Evolutionary conservation across 2,888 invertebrate species (phyloP), one percentile per base, ranked within the genome.

Genomic region (Seira musarum): DNA sequence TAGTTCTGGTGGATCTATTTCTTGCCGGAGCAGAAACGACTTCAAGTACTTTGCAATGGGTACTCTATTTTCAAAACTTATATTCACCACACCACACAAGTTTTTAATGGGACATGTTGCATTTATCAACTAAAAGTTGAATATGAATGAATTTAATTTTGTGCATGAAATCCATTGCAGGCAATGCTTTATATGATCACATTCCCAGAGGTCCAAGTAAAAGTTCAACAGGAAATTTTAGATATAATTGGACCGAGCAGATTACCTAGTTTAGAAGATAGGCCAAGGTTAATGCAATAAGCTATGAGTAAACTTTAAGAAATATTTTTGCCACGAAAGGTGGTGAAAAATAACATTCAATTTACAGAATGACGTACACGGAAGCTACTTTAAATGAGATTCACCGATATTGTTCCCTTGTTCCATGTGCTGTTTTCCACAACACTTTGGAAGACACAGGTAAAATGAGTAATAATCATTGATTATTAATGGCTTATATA

Each of bases 301-400:
- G 15, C 8, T 30, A 40, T 8, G 21, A 67, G 2, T n/a, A 1
- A 22, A 21, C 24, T 21, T 10, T n/a, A n/a, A n/a, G n/a, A n/a
- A n/a, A n/a, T 19, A 70, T 15, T 61, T 30, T 30, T 30, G 2
- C 8, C 30, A 30, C 8, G 2, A 30, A 8, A n/a, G n/a, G 24
- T 21, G 1, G 35, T 61, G 35, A 15, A 21, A 35, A 61, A 61
- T 61, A 13, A 65, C 5, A 30, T 5, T 63, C n/a, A 25, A 17
- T 19, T 67, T 74, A 13, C 67, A 85, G 85, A 15, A 79, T 88
- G 85, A 85, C 87, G 6, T 88, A 87, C 84, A 85, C 86, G 49
- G 87, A 87, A 40, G 88, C 88, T 1, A 86, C 86, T 0, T 75
- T 88, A 21, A 86, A 84, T 70, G 88, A 88, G 82, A 85, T 87